Percentiles rank a stretch among this genome's conserved stretches.
These are phyloP conservation scores for Trinectes maculatus DNA, from an alignment of 2,113 vertebrate genomes.

Conservation along the genomic window DNA sequence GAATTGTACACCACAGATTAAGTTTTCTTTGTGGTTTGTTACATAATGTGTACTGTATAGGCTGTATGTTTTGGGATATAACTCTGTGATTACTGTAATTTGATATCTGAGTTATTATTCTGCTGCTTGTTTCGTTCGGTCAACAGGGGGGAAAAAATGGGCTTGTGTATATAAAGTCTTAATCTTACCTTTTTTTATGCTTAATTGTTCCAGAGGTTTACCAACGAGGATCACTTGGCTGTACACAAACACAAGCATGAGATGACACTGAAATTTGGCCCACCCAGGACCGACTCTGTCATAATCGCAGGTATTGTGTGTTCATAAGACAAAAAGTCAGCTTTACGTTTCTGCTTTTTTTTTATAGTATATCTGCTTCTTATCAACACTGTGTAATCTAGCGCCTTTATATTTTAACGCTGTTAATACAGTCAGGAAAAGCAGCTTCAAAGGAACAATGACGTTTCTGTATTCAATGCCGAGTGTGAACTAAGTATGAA, in stretches of 20 bases:
- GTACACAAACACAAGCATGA: slow-evolving; percentile 99
- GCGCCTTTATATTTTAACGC: not conserved
- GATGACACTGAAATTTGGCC: slow-evolving; percentile 98
- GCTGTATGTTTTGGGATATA: slow-evolving; percentile 20
- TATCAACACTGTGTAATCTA: not conserved
- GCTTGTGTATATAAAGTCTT: slow-evolving; percentile 23
- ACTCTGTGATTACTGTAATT: slow-evolving; percentile 54
- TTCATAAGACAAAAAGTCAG: not conserved
- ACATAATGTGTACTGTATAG: slow-evolving; percentile 22
- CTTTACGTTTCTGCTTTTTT: not conserved
- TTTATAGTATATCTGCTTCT: not conserved
- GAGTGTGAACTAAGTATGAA: slow-evolving; percentile 47
- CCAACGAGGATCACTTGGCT: slow-evolving; percentile 98
- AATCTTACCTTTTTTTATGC: slow-evolving; percentile 22
- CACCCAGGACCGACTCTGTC: slow-evolving; percentile 94
- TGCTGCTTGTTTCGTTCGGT: slow-evolving; percentile 26
- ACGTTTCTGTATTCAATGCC: slow-evolving; percentile 33
- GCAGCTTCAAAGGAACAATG: slow-evolving; percentile 1
- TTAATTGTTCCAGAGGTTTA: slow-evolving; percentile 88
- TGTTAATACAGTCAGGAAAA: not conserved
- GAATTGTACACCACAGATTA: slow-evolving; percentile 41
- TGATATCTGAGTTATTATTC: slow-evolving; percentile 52
- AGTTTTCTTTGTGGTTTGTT: slow-evolving; percentile 30
- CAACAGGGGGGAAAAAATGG: slow-evolving; percentile 20
- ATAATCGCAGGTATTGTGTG: slow-evolving; percentile 92